Percentiles rank a stretch among this genome's conserved stretches.
Evolutionary conservation across 2,113 vertebrate species (phyloP).

Genomic region (Erythrolamprus reginae): DNA sequence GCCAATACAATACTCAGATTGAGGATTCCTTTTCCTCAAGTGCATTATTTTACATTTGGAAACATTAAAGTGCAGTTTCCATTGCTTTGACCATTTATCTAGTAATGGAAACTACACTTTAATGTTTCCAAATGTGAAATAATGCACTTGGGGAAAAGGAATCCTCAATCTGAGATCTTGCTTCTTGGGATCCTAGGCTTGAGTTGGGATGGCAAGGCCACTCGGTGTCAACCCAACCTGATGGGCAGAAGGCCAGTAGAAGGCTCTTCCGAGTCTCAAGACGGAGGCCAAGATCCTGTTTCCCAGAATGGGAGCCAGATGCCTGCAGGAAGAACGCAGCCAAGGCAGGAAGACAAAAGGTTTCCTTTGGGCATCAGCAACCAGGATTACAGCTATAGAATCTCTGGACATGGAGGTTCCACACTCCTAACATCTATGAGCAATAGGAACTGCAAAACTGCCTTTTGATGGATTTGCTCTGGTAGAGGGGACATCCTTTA

Average conservation of each 20-base stretch:
- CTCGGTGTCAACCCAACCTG: not conserved
- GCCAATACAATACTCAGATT: too few relatives aligned
- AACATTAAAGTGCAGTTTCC: too few relatives aligned
- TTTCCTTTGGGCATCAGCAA: not conserved
- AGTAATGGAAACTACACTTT: too few relatives aligned
- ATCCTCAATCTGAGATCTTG: too few relatives aligned
- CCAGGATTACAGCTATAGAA: not conserved
- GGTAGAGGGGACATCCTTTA: not conserved
- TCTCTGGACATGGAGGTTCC: not conserved
- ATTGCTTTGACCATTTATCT: too few relatives aligned
- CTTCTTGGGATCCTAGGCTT: not conserved
- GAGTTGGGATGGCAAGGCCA: not conserved
- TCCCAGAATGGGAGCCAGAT: not conserved
- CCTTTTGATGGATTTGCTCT: not conserved
- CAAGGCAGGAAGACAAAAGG: not conserved
- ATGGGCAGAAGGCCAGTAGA: not conserved
- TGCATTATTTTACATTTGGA: too few relatives aligned
- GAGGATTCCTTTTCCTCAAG: too few relatives aligned
- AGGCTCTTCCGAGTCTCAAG: not conserved
- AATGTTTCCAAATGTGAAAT: too few relatives aligned
- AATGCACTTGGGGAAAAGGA: too few relatives aligned
- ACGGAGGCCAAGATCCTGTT: not conserved
- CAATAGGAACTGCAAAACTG: not conserved
- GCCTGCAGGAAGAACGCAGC: not conserved
- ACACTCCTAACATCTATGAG: not conserved